Conservation (phyloP, 2,113 vertebrate species). For the Urocynchramus pylzowi region DNA sequence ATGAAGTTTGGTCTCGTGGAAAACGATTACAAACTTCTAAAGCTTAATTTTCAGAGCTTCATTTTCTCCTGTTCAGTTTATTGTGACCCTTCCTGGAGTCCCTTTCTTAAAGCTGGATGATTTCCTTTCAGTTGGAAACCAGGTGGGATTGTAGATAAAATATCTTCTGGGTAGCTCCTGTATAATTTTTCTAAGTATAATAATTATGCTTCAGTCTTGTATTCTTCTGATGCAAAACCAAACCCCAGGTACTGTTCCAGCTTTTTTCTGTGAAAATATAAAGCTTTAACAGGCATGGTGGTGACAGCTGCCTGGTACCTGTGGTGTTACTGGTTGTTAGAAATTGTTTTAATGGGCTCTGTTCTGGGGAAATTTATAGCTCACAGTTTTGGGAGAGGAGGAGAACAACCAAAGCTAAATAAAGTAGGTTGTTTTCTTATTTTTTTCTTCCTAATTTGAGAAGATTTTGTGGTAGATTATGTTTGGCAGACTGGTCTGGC, state of each 20-base stretch:
- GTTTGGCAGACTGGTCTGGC: background rate
- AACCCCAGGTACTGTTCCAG: background rate
- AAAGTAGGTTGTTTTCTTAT: background rate
- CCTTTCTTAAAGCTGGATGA: background rate
- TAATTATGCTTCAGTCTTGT: background rate
- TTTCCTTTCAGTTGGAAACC: conserved; percentile 21
- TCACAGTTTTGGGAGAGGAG: background rate
- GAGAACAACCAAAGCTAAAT: background rate
- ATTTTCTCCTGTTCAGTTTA: background rate
- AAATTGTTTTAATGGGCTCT: background rate
- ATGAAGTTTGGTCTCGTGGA: background rate
- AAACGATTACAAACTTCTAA: background rate
- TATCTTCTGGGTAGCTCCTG: background rate
- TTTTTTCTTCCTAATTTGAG: background rate
- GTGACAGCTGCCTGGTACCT: background rate
- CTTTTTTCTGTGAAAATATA: background rate
- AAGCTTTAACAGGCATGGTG: background rate
- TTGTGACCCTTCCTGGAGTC: background rate
- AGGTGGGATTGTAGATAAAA: background rate
- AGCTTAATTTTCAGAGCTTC: background rate
- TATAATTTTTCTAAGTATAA: conserved; percentile 28
- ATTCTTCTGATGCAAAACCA: background rate
- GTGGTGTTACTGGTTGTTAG: background rate
- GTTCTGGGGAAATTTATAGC: background rate
- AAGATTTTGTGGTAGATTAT: background rate